Evolutionary conservation across 2,888 invertebrate genomes (phyloP), one percentile per base, ranked within the genome.

Genomic region (Plemyria rubiginata): DNA sequence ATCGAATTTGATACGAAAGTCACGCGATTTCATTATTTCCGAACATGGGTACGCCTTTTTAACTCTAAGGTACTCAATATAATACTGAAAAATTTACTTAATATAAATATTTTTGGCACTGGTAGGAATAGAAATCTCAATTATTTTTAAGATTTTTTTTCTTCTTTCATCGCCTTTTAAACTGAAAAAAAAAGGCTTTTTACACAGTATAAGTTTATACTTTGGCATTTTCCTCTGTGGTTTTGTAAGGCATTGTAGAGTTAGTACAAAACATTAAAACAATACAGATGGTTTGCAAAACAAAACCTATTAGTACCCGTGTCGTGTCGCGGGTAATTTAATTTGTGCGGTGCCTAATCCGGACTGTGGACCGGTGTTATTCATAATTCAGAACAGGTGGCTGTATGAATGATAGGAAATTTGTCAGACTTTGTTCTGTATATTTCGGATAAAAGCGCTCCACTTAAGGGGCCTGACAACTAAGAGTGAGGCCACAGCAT

Each of bases 311-410:
- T 56, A 54, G 56, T 60, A 60, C 40, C 53, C 62, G n/a, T 41
- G 54, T 49, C 40, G 50, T 38, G 36, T 38, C 38, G 59, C 57
- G 41, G 29, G 54, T 60, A 57, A 63, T 66, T 60, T 57, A 66
- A 57, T 66, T 60, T 64, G 60, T 53, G 64, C 45, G 56, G 60
- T 68, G n/a, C n/a, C n/a, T n/a, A 65, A 68, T 66, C 66, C 65
- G 54, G 51, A 59, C 60, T 45, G 38, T 32, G 57, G 68, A 66
- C 67, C 62, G 63, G 66, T 69, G 75, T 73, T 65, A 75, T 74
- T 78, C 71, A 78, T 80, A 80, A 82, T 81, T 82, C 79, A 81
- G 74, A 77, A 77, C 77, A 79, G 77, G 80, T 81, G 75, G 67
- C 67, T 62, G 63, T 54, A 62, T 68, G 68, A 70, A 60, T 59